A percentile compares a stretch with the other conserved stretches of the same genome.
phyloP scores from a whole-genome alignment of 1,140 invertebrate genomes.

The Apocrypta bakeri region DNA sequence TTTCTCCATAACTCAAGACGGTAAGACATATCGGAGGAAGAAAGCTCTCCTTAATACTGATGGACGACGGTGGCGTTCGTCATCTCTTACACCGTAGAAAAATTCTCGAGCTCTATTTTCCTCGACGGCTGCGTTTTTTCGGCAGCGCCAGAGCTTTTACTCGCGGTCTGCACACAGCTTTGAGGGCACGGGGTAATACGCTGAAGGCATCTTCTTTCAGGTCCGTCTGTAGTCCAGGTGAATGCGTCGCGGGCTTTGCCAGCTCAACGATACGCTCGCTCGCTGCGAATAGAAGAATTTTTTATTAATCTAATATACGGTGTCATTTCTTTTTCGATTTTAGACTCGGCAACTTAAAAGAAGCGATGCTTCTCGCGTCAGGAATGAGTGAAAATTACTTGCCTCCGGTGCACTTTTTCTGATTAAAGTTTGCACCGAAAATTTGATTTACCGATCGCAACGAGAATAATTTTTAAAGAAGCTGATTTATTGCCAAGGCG shows the following conservation, averaged over 20 bases:
- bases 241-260: slow-evolving; percentile 57
- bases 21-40: background rate
- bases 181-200: slow-evolving; percentile 62
- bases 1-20: background rate
- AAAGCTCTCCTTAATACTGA: background rate
- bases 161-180: slow-evolving; percentile 59
- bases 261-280: slow-evolving; percentile 55
- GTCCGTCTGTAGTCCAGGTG: slow-evolving; percentile 64
- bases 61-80: background rate
- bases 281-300: slow-evolving; percentile 52
- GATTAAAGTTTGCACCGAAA: slow-evolving; percentile 15
- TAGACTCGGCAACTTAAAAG: too few species aligned
- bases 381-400: background rate
- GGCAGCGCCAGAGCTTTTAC: slow-evolving; percentile 62
- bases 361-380: too few species aligned
- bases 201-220: slow-evolving; percentile 65
- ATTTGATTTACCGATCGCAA: background rate
- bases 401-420: slow-evolving; percentile 9
- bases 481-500: too few species aligned
- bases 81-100: background rate
- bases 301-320: too few species aligned
- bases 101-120: background rate
- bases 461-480: too few species aligned
- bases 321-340: too few species aligned
- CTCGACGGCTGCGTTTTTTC: slow-evolving; percentile 36